Evolutionary conservation across 2,888 invertebrate species (phyloP), one percentile per base, ranked within the genome.

Genomic region (Osmoderma eremita): DNA sequence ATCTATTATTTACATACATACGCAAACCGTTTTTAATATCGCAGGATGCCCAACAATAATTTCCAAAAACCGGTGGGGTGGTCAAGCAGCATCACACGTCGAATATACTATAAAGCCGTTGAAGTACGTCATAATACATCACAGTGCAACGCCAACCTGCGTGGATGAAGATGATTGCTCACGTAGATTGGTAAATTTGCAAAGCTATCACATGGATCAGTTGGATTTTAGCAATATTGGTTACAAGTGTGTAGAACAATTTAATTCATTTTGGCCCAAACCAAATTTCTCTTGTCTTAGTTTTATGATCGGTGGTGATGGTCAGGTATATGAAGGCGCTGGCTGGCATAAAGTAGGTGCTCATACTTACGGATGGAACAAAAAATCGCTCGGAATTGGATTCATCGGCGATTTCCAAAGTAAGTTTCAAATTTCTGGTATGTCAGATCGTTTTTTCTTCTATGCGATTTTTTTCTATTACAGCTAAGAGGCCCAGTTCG

Each of bases 61-160:
- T n/a, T 78, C 83, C 1, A 86, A 86, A 74, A 78, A 79, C 0
- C 81, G 86, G 56, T 91, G 91, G 91, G 87, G 84, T n/a, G 88
- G 84, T 0, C 77, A 83, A 54, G 76, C 75, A 1, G 80, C 87
- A 0, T 73, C 73, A 2, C 79, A 81, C 3, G 79, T 88, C 3
- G 83, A 86, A 65, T 90, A 90, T 70, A 72, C 80, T n/a, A 77
- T 83, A 24, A 72, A 82, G 65, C 88, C 88, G 0, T 78, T 88
- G n/a, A 77, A 81, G 2, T 80, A 86, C 65, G 87, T 84, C 0
- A 74, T 88, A 0, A 81, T 89, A 41, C 87, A 87, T 72, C 88
- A 89, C 70, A 87, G 88, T 0, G 87, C 83, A 0, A 85, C 86
- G 0, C 74, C 80, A 0, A 79, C 81, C 12, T 89, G 88, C 67